These are phyloP conservation scores for Piezodorus guildinii DNA, from an alignment of 1,140 invertebrate species.

Conservation along the genomic window DNA sequence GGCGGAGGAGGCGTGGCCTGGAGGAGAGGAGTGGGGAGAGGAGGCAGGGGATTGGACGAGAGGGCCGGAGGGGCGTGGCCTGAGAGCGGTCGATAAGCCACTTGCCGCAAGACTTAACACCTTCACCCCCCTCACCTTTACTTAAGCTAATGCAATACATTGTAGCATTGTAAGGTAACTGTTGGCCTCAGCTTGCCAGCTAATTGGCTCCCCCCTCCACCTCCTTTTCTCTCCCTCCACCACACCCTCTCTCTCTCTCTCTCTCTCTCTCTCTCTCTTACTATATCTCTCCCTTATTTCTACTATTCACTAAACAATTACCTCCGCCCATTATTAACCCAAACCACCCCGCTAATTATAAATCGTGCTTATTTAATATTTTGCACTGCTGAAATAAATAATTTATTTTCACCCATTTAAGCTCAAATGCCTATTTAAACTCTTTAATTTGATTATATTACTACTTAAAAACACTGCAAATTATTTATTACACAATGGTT, in stretches of 20 bases:
- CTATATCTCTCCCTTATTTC: background rate
- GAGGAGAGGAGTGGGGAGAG: background rate
- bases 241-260: background rate
- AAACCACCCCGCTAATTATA: no score
- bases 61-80: slow-evolving; percentile 10
- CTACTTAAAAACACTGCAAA: no score
- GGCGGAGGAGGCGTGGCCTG: background rate
- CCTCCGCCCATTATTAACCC: background rate
- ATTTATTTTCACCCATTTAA: no score
- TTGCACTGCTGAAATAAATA: no score
- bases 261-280: background rate
- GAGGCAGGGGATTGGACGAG: background rate
- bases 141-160: slow-evolving; percentile 22
- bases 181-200: background rate
- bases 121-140: slow-evolving; percentile 14
- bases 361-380: no score
- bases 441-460: no score
- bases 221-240: background rate
- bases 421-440: no score
- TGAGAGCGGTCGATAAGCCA: background rate
- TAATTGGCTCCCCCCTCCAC: background rate
- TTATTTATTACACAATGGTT: no score
- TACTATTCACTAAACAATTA: background rate
- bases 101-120: background rate
- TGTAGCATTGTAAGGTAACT: slow-evolving; percentile 19